These are phyloP conservation scores for Rotaria magnacalcarata DNA, from an alignment of 2,888 invertebrate genomes.

Conservation along the genomic window DNA sequence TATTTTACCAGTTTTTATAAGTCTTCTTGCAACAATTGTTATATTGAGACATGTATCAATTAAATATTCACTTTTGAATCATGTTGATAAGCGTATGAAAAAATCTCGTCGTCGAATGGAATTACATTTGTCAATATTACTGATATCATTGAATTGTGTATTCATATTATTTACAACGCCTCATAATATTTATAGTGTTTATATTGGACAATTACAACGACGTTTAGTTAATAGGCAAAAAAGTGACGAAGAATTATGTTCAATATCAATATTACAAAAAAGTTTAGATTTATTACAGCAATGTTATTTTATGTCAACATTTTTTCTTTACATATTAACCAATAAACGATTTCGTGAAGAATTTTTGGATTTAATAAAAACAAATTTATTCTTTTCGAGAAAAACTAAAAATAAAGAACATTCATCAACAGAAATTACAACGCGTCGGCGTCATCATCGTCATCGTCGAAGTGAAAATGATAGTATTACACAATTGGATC, in stretches of 20 bases:
- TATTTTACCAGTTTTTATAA: background rate
- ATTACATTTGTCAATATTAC: background rate
- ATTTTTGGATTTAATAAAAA: background rate
- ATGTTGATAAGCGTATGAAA: background rate
- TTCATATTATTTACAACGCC: background rate
- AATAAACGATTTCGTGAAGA: background rate
- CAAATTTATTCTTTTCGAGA: background rate
- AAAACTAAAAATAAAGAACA: background rate
- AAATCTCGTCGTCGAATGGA: slow-evolving; percentile 6
- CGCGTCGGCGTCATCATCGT: background rate
- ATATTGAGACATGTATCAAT: background rate
- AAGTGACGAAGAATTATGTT: background rate
- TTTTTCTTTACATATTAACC: slow-evolving; percentile 5
- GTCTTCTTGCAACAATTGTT: background rate
- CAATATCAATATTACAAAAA: background rate
- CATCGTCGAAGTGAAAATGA: background rate
- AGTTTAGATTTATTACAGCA: slow-evolving; percentile 11
- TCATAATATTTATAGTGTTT: background rate
- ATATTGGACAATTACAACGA: background rate
- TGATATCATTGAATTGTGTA: background rate
- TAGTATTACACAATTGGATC: background rate
- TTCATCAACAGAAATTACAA: background rate
- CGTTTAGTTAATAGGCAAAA: background rate
- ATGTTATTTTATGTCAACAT: slow-evolving; percentile 1
- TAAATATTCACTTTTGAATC: background rate